These are phyloP conservation scores for Eupithecia dodoneata DNA, from an alignment of 2,888 invertebrate genomes.

Conservation along the genomic window DNA sequence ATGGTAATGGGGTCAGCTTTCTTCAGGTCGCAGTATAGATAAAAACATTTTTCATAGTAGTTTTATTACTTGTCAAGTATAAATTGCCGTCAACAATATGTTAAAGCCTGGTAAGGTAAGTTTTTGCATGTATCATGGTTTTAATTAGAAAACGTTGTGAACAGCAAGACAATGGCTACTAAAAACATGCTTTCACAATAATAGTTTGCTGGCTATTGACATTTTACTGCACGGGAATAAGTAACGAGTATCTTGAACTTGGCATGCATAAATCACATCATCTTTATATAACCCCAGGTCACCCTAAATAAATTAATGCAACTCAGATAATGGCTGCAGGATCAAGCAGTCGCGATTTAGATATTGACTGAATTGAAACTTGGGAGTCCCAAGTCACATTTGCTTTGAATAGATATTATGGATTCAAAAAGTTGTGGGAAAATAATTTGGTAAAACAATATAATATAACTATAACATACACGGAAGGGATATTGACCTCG, in stretches of 20 bases:
- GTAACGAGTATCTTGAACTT: slow-evolving; percentile 21
- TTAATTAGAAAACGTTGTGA: slow-evolving; percentile 27
- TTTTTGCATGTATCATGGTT: slow-evolving; percentile 17
- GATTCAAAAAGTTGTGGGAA: not conserved
- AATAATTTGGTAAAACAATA: not conserved
- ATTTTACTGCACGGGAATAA: slow-evolving; percentile 16
- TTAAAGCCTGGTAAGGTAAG: not conserved
- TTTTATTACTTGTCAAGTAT: not conserved
- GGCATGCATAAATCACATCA: slow-evolving; percentile 22
- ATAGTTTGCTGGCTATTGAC: slow-evolving; percentile 18
- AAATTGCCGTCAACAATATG: not conserved
- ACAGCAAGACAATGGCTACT: slow-evolving; percentile 25
- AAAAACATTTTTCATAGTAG: not conserved
- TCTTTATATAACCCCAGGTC: not conserved
- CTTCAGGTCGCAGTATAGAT: not conserved
- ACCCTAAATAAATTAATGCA: too few species aligned
- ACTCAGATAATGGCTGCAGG: too few species aligned
- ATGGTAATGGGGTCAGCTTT: too few species aligned
- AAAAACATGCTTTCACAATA: slow-evolving; percentile 29
- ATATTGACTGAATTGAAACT: not conserved
- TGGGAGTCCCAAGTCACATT: not conserved
- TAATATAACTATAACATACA: too few species aligned
- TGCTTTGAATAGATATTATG: not conserved
- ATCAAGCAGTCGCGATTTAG: not conserved
- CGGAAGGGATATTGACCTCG: too few species aligned